Evolutionary conservation across 1,140 invertebrate genomes (phyloP).

Genomic region (Temnothorax curvispinosus): DNA sequence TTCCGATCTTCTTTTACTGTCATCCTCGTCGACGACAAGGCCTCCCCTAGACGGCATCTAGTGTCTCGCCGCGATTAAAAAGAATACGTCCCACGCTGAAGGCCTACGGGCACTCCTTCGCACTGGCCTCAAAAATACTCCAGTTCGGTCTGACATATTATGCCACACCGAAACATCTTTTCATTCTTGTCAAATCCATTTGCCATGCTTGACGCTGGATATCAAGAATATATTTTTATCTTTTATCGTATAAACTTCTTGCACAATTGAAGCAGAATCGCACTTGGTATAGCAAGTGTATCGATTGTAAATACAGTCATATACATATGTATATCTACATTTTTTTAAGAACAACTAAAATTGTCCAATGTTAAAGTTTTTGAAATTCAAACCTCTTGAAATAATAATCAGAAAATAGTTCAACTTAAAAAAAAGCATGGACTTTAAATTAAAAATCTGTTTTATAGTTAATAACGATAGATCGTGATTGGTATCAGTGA

Average conservation of each 20-base stretch:
- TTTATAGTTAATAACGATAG: not conserved
- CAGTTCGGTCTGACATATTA: conserved; percentile 10
- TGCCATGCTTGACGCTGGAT: not conserved
- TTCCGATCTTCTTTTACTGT: conserved; percentile 67
- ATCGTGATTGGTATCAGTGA: not conserved
- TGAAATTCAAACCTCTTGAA: not conserved
- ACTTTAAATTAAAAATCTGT: not conserved
- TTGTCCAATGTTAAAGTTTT: not conserved
- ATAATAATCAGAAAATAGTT: not conserved
- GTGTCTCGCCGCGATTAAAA: conserved; percentile 65
- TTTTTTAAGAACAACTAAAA: not conserved
- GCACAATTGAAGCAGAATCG: not conserved
- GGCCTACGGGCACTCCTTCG: conserved; percentile 6
- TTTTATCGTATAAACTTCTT: not conserved
- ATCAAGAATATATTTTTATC: not conserved
- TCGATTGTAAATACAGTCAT: not conserved
- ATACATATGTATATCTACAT: too few species aligned
- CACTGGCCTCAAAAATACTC: conserved; percentile 45
- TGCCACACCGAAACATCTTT: not conserved
- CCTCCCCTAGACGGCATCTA: conserved; percentile 71
- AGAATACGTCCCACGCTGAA: conserved; percentile 60
- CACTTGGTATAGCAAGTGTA: not conserved
- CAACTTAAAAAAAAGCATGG: not conserved
- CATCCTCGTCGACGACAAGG: conserved; percentile 52
- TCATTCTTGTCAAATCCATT: not conserved